These are phyloP conservation scores for Himalopsyche japonica DNA, from an alignment of 2,888 invertebrate genomes.

Conservation along the genomic window DNA sequence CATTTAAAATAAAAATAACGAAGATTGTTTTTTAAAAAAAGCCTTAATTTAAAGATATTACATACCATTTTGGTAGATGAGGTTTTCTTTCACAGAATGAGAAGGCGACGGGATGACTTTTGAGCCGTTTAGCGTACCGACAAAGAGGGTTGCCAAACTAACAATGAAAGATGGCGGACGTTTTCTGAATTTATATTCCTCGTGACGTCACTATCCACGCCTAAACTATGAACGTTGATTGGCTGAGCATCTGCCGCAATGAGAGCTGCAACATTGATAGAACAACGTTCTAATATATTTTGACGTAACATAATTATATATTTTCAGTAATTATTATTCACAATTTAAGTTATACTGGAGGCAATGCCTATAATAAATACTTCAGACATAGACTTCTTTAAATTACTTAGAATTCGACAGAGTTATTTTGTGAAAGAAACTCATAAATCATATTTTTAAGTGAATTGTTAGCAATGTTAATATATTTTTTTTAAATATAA, in stretches of 20 bases:
- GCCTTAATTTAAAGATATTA: too few species aligned
- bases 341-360: too few species aligned
- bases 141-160: constrained; percentile 73
- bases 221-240: constrained; percentile 52
- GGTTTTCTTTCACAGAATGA: constrained; percentile 56
- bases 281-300: not conserved
- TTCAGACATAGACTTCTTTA: too few species aligned
- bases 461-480: too few species aligned
- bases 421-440: too few species aligned
- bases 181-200: constrained; percentile 61
- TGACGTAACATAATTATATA: too few species aligned
- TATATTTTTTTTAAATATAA: too few species aligned
- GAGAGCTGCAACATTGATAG: constrained; percentile 2
- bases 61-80: constrained; percentile 58
- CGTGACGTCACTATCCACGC: constrained; percentile 59
- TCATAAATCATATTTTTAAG: too few species aligned
- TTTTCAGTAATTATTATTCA: too few species aligned
- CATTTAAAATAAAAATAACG: not conserved
- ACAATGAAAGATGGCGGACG: constrained; percentile 57
- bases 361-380: too few species aligned
- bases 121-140: constrained; percentile 49
- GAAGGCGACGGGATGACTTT: constrained; percentile 52
- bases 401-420: too few species aligned
- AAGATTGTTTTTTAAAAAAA: constrained; percentile 43
- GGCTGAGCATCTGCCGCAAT: constrained; percentile 45